Evolutionary conservation across 1,140 invertebrate species (phyloP), one percentile per base, ranked within the genome.

Genomic region (Drosophila cardini): DNA sequence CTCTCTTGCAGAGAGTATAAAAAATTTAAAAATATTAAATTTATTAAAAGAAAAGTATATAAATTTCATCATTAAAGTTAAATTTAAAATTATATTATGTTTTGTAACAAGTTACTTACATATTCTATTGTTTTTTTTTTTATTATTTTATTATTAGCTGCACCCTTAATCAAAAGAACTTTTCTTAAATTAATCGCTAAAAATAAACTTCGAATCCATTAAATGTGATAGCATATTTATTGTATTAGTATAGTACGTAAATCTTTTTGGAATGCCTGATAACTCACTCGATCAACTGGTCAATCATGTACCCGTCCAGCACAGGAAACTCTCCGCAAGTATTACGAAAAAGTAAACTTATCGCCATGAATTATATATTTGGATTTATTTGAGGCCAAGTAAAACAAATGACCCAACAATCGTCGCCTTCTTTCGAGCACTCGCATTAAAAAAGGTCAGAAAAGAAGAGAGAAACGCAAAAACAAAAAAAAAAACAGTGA

Each of bases 371-470:
- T 89, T 89, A 89, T 89, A 84, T 80, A 89, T 89, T 89, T 80
- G 84, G 84, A 89, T 89, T 89, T 89, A 89, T 89, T 89, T 89
- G 84, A 89, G 84, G 84, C 80, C 84, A 78, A 89, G 84, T 89
- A 89, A 89, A 89, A 89, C 84, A 89, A 89, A 89, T 89, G 84
- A 78, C 71, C 77, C 77, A 72, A 89, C 61, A 83, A 80, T 58
- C 63, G 67, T 48, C 60, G 13, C 7, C 57, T 46, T 30, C 53
- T 67, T 57, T 43, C 10, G 34, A 52, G 45, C 56, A 63, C 26
- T 52, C 55, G 42, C 67, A 63, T 75, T 62, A 70, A 67, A 74
- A 67, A 76, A 62, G 69, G 42, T 32, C 45, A 40, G 57, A 15
- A 46, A 68, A 56, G 16, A 10, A 34, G 13, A 40, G 46, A 68